phyloP scores from a whole-genome alignment of 2,797 vertebrate species.

The Tenualosa ilisha region DNA sequence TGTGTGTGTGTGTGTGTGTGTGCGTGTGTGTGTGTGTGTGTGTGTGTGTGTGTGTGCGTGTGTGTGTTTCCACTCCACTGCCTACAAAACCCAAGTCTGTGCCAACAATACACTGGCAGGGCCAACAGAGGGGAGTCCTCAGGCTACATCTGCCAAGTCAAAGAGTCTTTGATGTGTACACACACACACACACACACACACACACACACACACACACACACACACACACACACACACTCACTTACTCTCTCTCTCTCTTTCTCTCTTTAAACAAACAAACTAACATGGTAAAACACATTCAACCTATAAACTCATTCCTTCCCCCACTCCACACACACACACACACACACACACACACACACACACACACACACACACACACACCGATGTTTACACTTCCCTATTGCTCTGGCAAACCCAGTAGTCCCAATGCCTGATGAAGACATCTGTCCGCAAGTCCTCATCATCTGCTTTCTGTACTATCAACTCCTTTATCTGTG shows the following conservation, averaged over 20 bases:
- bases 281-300: neutral
- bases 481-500: neutral
- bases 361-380: constrained; percentile 40
- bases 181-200: neutral
- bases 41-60: constrained; percentile 53
- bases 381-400: constrained; percentile 47
- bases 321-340: constrained; percentile 41
- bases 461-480: constrained; percentile 16
- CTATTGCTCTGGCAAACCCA: constrained; percentile 1
- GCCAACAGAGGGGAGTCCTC: constrained; percentile 86
- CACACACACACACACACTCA: neutral
- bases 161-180: constrained; percentile 71
- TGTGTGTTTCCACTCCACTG: constrained; percentile 28
- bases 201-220: neutral
- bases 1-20: constrained; percentile 51
- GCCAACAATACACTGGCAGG: constrained; percentile 84
- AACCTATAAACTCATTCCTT: neutral
- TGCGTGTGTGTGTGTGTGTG: constrained; percentile 46
- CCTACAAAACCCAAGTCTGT: constrained; percentile 61
- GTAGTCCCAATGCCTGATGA: constrained; percentile 25
- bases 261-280: constrained; percentile 7
- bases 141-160: constrained; percentile 82
- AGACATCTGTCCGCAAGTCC: constrained; percentile 57
- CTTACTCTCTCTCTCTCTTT: neutral
- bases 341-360: constrained; percentile 46